A percentile compares a stretch with the other conserved stretches of the same genome.
phyloP scores from a whole-genome alignment of 2,113 vertebrate genomes.

The Cinclus mexicanus region DNA sequence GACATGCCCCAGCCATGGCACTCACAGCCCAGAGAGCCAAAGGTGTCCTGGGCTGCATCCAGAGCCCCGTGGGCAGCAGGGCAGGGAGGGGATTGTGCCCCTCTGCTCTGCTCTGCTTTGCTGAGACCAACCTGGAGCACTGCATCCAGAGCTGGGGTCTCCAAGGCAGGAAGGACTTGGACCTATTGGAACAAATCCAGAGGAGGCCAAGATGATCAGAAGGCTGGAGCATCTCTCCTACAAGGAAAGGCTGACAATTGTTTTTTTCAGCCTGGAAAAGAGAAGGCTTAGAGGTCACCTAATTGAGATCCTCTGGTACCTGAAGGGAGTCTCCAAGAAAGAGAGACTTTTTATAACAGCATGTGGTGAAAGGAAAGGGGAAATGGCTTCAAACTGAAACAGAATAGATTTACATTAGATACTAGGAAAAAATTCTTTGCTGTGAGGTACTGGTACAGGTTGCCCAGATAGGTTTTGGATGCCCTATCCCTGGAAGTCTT shows the following conservation, averaged over 20 bases:
- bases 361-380: not conserved
- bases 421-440: not conserved
- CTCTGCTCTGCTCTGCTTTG: not conserved
- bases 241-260: not conserved
- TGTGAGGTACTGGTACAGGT: not conserved
- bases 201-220: not conserved
- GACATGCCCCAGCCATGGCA: not conserved
- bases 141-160: not conserved
- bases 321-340: not conserved
- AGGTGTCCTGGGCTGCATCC: not conserved
- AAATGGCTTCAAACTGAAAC: not conserved
- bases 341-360: not conserved
- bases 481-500: not conserved
- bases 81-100: not conserved
- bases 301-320: not conserved
- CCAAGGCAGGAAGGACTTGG: not conserved
- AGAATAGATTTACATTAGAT: not conserved
- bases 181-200: not conserved
- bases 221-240: not conserved
- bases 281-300: not conserved
- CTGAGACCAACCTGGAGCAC: not conserved
- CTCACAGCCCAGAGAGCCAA: not conserved
- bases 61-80: not conserved
- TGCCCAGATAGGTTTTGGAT: not conserved
- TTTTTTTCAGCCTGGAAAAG: not conserved